These are phyloP conservation scores for Clitarchus hookeri DNA, from an alignment of 2,888 invertebrate genomes.

Conservation along the genomic window DNA sequence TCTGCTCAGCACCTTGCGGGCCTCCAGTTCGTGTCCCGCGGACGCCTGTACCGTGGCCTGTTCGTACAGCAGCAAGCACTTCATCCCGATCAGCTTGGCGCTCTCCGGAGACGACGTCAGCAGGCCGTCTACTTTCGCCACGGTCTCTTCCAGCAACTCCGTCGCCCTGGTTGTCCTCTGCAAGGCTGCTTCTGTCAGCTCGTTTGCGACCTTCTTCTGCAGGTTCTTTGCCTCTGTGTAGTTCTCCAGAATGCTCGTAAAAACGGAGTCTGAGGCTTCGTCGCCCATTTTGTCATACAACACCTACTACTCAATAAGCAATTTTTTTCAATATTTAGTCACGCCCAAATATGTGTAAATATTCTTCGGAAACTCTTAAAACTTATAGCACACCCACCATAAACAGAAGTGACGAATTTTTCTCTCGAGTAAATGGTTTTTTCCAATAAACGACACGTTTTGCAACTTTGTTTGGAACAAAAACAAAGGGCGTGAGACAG, in stretches of 20 bases:
- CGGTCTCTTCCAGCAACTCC: not conserved
- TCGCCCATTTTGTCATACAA: not conserved
- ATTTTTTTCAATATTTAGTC: not conserved
- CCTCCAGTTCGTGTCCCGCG: not conserved
- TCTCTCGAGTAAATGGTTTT: not conserved
- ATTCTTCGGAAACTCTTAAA: not conserved
- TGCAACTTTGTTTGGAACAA: not conserved
- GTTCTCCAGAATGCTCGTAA: not conserved
- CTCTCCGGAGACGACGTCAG: not conserved
- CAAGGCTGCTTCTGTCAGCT: not conserved
- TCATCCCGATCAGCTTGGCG: conserved; percentile 15
- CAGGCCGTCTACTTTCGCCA: not conserved
- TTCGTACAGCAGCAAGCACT: conserved; percentile 4
- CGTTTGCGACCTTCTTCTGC: not conserved
- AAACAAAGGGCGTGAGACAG: not conserved
- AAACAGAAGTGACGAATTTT: not conserved
- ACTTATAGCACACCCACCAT: not conserved
- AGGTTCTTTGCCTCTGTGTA: conserved; percentile 16
- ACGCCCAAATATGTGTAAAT: not conserved
- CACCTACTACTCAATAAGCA: not conserved
- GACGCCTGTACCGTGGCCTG: not conserved
- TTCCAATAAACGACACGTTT: not conserved
- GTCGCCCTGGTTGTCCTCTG: not conserved
- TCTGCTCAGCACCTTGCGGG: not conserved
- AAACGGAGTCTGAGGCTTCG: not conserved